Conservation (phyloP, 2,888 invertebrate genomes). For the Drosophila peninsularis region DNA sequence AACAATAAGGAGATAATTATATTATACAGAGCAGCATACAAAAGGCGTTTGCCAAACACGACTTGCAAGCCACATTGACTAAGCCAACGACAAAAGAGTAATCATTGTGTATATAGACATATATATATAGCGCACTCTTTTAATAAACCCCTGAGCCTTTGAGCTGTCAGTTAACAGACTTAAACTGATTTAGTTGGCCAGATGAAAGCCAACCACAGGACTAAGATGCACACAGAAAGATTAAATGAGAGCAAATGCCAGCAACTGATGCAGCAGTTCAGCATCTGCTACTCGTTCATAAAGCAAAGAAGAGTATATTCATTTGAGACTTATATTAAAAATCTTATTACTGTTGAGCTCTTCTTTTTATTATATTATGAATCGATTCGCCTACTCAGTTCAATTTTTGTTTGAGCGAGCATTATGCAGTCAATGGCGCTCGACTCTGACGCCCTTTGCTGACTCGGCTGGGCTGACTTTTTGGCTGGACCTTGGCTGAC, state of each 20-base stretch:
- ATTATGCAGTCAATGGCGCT: not conserved
- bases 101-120: not conserved
- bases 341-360: too few relatives aligned
- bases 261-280: slow-evolving; percentile 34
- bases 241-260: slow-evolving; percentile 32
- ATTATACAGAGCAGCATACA: not conserved
- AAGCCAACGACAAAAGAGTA: slow-evolving; percentile 9
- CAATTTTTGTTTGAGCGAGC: not conserved
- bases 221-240: slow-evolving; percentile 39
- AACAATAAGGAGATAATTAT: not conserved
- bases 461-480: not conserved
- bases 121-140: slow-evolving; percentile 2
- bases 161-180: slow-evolving; percentile 48
- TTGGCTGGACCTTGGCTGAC: slow-evolving; percentile 30
- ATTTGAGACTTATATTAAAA: too few relatives aligned
- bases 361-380: too few relatives aligned
- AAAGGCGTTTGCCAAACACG: not conserved
- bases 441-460: not conserved
- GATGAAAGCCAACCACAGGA: slow-evolving; percentile 23
- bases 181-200: slow-evolving; percentile 36
- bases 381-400: too few relatives aligned
- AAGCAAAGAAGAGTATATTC: not conserved
- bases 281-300: slow-evolving; percentile 1
- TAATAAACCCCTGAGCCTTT: slow-evolving; percentile 31
- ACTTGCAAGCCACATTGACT: slow-evolving; percentile 14